Conservation (phyloP, 2,888 invertebrate genomes). For the Dryobota labecula region DNA sequence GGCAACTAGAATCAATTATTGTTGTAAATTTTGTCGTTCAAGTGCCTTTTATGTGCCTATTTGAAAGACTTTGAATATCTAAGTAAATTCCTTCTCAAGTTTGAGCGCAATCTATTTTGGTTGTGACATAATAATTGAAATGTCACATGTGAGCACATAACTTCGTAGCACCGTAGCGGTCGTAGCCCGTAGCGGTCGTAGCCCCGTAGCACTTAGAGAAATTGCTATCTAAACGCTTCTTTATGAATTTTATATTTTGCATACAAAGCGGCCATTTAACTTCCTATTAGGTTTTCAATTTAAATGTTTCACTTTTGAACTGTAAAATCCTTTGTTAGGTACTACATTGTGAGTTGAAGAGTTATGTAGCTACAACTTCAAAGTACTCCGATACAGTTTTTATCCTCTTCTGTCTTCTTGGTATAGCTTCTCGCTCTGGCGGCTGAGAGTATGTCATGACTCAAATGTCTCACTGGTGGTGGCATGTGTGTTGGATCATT, state of each 20-base stretch:
- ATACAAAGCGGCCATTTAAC: constrained; percentile 46
- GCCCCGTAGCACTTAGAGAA: constrained; percentile 58
- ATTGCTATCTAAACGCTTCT: constrained; percentile 52
- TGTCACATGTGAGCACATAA: constrained; percentile 54
- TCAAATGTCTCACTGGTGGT: too few species aligned
- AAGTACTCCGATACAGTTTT: background rate
- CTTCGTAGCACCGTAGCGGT: constrained; percentile 49
- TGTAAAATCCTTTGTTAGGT: constrained; percentile 30
- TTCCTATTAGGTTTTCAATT: constrained; percentile 34
- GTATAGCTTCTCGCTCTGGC: too few species aligned
- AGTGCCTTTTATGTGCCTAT: too few species aligned
- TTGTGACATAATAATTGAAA: constrained; percentile 69
- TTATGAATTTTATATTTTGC: constrained; percentile 62
- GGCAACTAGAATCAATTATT: too few species aligned
- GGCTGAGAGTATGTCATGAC: too few species aligned
- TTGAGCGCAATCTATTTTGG: constrained; percentile 50
- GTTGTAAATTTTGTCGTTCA: too few species aligned
- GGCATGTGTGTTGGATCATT: too few species aligned
- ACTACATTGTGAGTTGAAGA: background rate
- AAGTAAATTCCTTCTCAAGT: constrained; percentile 26
- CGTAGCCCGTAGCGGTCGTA: constrained; percentile 54
- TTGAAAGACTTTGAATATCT: too few species aligned
- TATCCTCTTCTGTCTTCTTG: too few species aligned
- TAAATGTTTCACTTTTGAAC: constrained; percentile 26
- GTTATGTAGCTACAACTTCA: constrained; percentile 5